These are phyloP conservation scores for Rhagophthalmus giganteus DNA, from an alignment of 2,888 invertebrate genomes.

Conservation along the genomic window DNA sequence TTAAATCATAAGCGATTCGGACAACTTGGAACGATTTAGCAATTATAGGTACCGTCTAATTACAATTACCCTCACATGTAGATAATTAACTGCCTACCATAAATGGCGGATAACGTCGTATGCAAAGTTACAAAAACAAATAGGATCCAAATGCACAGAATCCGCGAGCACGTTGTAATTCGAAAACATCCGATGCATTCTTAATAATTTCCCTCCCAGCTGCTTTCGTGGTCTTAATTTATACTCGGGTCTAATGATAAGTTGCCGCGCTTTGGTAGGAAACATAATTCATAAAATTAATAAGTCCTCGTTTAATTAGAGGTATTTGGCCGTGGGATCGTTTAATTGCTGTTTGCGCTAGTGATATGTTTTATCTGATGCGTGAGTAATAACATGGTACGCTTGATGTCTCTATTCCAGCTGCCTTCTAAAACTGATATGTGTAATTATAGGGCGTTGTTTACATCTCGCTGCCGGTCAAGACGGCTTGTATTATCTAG, in stretches of 20 bases:
- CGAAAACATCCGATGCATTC: constrained; percentile 17
- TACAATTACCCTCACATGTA: no score
- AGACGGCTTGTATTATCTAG: constrained; percentile 21
- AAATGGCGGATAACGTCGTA: no score
- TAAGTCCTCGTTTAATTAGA: constrained; percentile 34
- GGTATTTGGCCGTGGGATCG: constrained; percentile 33
- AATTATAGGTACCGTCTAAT: no score
- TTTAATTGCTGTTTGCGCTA: constrained; percentile 32
- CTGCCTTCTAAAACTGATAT: constrained; percentile 25
- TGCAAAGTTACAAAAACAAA: constrained; percentile 1
- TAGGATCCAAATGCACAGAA: constrained; percentile 9
- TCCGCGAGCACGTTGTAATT: constrained; percentile 19
- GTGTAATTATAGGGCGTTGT: constrained; percentile 29
- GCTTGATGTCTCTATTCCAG: constrained; percentile 28
- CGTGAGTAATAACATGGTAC: constrained; percentile 30
- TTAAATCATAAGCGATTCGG: no score
- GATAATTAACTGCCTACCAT: no score
- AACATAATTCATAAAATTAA: constrained; percentile 34
- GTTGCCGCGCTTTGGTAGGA: constrained; percentile 30
- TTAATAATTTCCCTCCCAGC: constrained; percentile 23
- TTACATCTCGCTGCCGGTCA: constrained; percentile 26
- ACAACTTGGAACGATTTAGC: no score
- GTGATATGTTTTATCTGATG: constrained; percentile 33
- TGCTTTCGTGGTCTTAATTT: constrained; percentile 25
- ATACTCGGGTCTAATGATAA: constrained; percentile 29